phyloP scores from a whole-genome alignment of 2,797 vertebrate genomes.

The Leuciscus waleckii region DNA sequence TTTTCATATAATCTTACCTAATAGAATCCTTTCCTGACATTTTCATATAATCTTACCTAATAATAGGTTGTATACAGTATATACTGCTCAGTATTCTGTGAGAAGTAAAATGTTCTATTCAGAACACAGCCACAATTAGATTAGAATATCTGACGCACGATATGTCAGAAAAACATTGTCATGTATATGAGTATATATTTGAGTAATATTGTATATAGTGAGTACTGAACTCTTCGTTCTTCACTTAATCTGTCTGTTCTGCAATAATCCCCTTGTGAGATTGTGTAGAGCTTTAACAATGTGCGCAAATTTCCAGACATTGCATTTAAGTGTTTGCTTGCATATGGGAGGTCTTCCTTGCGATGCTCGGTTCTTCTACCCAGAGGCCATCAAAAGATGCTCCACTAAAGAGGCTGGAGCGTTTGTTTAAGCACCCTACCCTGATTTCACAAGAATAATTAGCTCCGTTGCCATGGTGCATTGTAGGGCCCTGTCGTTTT shows the following conservation, averaged over 20 bases:
- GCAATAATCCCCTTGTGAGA: slow-evolving; percentile 35
- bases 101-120: background rate
- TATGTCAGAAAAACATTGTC: background rate
- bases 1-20: background rate
- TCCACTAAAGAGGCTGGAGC: slow-evolving; percentile 37
- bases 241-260: slow-evolving; percentile 28
- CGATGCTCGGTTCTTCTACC: slow-evolving; percentile 12
- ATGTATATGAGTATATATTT: background rate
- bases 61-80: background rate
- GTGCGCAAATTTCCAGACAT: slow-evolving; percentile 51
- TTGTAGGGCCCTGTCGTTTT: slow-evolving; percentile 54
- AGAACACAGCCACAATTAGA: background rate
- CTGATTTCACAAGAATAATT: slow-evolving; percentile 63
- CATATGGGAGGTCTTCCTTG: slow-evolving; percentile 28
- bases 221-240: background rate
- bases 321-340: slow-evolving; percentile 38
- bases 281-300: slow-evolving; percentile 42
- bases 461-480: slow-evolving; percentile 58
- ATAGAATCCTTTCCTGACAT: background rate
- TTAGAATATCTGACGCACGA: background rate
- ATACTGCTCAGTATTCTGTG: background rate
- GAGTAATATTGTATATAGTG: background rate
- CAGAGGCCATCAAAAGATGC: slow-evolving; percentile 27
- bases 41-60: background rate
- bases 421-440: slow-evolving; percentile 52